Evolutionary conservation across 1,140 invertebrate genomes (phyloP), one percentile per base, ranked within the genome.

Genomic region (Lepidostoma basale): DNA sequence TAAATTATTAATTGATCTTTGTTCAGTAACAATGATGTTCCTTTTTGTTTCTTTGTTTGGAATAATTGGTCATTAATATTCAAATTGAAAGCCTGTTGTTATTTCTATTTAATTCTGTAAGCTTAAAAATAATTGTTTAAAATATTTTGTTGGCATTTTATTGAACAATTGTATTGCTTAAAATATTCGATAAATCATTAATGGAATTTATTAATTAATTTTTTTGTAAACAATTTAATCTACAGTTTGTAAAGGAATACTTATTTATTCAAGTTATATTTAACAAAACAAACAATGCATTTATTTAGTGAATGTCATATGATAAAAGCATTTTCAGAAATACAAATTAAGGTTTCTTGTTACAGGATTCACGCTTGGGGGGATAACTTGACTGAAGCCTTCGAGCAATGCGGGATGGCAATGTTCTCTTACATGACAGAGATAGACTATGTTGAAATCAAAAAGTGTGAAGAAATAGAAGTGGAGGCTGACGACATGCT

Each of bases 391-490:
- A 81, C 88, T 76, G 96, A 98, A 83, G 92, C 96, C 0, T 98
- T 98, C 82, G 96, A 98, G 80, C 96, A 98, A 84, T 93, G 92
- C 76, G 95, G 92, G 3, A 88, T 95, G 74, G 92, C 94, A 0
- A 98, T 99, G 96, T 99, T 95, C 83, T 93, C 88, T 3, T 99
- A 98, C 77, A 98, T 98, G 92, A 98, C 97, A 12, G 95, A 98
- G 74, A 84, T 98, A 64, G 87, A 92, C 0, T 89, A 86, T 67
- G 94, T 98, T 0, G 88, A 96, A 74, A 92, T 96, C 67, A 85
- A 85, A 72, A 84, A 90, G 73, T 86, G 86, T n/a, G 85, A 91
- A 74, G 86, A 92, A 72, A 89, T 99, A 54, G 91, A 95, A 82
- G 93, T 92, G 0, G 86, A 90, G 73, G 95, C 90, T 18, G 87